Percentiles rank a stretch among this genome's conserved stretches.
phyloP scores from a whole-genome alignment of 2,113 vertebrate genomes.

The Myotis lucifugus region DNA sequence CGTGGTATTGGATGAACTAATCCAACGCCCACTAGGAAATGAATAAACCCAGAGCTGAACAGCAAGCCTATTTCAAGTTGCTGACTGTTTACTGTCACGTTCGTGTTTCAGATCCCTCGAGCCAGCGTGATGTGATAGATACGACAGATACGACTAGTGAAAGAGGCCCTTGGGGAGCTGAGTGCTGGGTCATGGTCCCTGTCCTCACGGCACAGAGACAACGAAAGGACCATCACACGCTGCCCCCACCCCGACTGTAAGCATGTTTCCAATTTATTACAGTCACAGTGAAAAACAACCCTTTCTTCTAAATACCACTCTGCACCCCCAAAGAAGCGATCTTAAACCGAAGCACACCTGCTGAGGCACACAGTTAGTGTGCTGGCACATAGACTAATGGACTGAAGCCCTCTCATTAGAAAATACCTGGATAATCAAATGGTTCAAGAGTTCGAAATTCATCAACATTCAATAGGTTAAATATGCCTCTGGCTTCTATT shows the following conservation, averaged over 20 bases:
- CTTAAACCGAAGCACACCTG: background rate
- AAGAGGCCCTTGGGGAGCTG: background rate
- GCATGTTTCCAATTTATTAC: background rate
- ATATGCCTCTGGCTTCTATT: slow-evolving; percentile 18
- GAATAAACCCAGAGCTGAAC: background rate
- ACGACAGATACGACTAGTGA: background rate
- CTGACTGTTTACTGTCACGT: background rate
- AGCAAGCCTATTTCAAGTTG: background rate
- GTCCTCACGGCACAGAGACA: background rate
- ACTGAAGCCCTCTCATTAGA: background rate
- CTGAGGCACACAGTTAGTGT: background rate
- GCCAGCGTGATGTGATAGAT: background rate
- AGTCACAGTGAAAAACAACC: background rate
- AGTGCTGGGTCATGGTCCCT: background rate
- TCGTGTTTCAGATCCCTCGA: background rate
- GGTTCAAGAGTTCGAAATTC: background rate
- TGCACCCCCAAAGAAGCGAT: background rate
- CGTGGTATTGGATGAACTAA: background rate
- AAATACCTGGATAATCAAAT: background rate
- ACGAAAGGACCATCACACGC: background rate
- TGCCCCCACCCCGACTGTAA: background rate
- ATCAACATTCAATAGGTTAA: slow-evolving; percentile 5
- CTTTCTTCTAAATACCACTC: background rate
- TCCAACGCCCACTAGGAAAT: background rate
- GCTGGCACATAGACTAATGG: background rate